phyloP scores from a whole-genome alignment of 2,113 vertebrate species.

The Apteryx mantelli region DNA sequence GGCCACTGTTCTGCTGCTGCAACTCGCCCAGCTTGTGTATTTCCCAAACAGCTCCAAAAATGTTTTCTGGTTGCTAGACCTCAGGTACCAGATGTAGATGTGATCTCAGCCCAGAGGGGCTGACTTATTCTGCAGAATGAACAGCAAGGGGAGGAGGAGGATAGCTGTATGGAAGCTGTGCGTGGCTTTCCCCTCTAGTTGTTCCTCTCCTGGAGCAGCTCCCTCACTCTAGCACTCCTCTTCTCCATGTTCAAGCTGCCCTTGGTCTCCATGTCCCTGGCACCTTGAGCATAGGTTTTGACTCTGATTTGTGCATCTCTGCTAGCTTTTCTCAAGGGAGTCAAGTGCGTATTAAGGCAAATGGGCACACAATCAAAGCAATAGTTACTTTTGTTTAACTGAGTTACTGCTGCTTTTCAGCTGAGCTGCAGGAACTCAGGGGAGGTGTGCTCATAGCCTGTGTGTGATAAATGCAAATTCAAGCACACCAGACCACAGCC shows the following conservation, averaged over 20 bases:
- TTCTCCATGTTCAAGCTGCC: too few species aligned
- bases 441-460: neutral
- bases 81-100: neutral
- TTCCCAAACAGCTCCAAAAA: neutral
- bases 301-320: neutral
- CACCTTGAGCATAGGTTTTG: neutral
- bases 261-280: neutral
- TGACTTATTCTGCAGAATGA: neutral
- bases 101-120: neutral
- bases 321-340: neutral
- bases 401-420: neutral
- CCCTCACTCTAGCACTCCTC: too few species aligned
- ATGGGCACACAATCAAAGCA: neutral
- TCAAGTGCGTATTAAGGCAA: neutral
- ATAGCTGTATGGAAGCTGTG: neutral
- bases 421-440: neutral
- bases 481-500: neutral
- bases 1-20: accelerated
- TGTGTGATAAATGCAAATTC: neutral
- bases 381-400: neutral
- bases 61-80: neutral
- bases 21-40: neutral
- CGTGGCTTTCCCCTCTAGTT: neutral
- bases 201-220: neutral
- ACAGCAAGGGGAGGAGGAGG: neutral